These are phyloP conservation scores for Maniola jurtina DNA, from an alignment of 1,140 invertebrate genomes.

Conservation along the genomic window DNA sequence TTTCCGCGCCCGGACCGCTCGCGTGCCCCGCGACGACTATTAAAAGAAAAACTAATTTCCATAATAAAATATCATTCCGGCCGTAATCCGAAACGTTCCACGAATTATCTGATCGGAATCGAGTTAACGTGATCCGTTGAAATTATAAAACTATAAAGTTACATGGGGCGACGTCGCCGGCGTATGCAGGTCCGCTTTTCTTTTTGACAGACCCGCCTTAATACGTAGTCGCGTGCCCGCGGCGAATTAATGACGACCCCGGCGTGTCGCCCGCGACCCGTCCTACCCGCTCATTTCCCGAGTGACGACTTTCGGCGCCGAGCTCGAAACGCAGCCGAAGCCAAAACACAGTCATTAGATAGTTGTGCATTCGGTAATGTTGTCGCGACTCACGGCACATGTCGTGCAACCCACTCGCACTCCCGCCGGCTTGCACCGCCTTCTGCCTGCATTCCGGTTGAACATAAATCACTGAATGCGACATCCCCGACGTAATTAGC, in stretches of 20 bases:
- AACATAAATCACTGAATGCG: constrained; percentile 54
- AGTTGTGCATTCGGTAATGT: constrained; percentile 63
- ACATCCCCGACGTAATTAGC: constrained; percentile 55
- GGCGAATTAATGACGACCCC: constrained; percentile 68
- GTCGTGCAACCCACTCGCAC: constrained; percentile 44
- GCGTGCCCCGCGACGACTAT: constrained; percentile 63
- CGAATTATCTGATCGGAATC: constrained; percentile 68
- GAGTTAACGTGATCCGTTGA: constrained; percentile 67
- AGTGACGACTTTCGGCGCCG: constrained; percentile 47
- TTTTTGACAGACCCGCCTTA: constrained; percentile 68
- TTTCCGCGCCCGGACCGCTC: constrained; percentile 46
- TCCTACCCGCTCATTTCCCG: constrained; percentile 62
- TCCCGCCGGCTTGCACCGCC: constrained; percentile 26
- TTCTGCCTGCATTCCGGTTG: constrained; percentile 37
- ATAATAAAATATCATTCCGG: constrained; percentile 69
- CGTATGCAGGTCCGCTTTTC: constrained; percentile 62
- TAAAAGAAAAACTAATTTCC: constrained; percentile 75
- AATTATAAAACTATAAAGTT: constrained; percentile 72
- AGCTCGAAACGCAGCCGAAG: constrained; percentile 49
- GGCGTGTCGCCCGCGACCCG: constrained; percentile 45
- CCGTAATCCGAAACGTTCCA: constrained; percentile 52
- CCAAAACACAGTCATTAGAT: constrained; percentile 73
- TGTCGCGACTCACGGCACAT: constrained; percentile 62
- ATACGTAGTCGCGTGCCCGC: constrained; percentile 70
- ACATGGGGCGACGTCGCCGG: constrained; percentile 58